A percentile compares a stretch with the other conserved stretches of the same genome.
Evolutionary conservation across 2,113 vertebrate species (phyloP).

Genomic region (Mormoops blainvillei): DNA sequence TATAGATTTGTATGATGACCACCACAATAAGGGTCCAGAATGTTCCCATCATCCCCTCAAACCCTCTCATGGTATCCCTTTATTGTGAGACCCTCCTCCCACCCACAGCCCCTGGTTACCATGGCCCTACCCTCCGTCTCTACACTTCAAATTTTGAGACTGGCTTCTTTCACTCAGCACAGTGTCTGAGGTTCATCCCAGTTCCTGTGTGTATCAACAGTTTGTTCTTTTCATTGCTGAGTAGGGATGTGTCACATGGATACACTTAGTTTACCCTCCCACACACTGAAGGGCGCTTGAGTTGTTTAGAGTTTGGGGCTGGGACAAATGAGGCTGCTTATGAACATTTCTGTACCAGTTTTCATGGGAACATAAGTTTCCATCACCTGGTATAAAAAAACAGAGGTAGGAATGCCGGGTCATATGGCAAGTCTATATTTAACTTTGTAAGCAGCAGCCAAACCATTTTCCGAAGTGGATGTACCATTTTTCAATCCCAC

Average conservation of each 20-base stretch:
- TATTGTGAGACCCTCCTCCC: rapidly evolving
- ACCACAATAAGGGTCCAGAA: neutral
- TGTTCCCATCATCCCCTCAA: rapidly evolving
- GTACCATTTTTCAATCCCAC: neutral
- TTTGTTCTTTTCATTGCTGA: neutral
- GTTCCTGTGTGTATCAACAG: too few species aligned
- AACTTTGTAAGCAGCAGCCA: too few species aligned
- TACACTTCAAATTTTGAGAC: neutral
- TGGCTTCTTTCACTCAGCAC: neutral
- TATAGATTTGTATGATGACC: neutral
- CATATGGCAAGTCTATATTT: neutral
- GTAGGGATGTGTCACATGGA: rapidly evolving
- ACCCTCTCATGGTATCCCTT: neutral
- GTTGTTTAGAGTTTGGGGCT: neutral
- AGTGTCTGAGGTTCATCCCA: neutral
- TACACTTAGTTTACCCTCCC: neutral
- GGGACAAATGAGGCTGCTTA: neutral
- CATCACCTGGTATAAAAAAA: neutral
- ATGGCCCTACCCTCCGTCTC: too few species aligned
- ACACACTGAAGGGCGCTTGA: neutral
- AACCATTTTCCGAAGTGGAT: too few species aligned
- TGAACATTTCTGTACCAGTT: neutral
- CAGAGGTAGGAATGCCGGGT: neutral
- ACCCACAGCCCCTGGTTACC: too few species aligned
- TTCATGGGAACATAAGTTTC: neutral